Evolutionary conservation across 2,797 vertebrate species (phyloP).

Genomic region (Eospalax fontanierii): DNA sequence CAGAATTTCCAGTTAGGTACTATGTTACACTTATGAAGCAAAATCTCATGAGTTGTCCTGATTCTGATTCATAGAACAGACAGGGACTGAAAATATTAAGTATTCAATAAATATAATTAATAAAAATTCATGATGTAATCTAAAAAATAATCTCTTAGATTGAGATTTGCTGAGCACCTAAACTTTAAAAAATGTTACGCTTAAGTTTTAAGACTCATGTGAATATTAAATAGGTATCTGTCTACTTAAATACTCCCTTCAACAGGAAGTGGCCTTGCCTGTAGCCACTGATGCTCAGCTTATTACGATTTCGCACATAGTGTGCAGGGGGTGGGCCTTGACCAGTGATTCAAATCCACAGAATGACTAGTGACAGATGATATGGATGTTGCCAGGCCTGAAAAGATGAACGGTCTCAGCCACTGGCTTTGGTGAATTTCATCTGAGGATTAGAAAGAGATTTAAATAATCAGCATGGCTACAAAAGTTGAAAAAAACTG

Average conservation of each 20-base stretch:
- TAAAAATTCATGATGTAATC: neutral
- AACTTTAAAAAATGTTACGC: neutral
- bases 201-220: neutral
- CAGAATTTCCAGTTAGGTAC: conserved; percentile 17
- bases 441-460: neutral
- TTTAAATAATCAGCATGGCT: neutral
- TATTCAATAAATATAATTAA: conserved; percentile 16
- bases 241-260: neutral
- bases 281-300: neutral
- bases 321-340: neutral
- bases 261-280: neutral
- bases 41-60: neutral
- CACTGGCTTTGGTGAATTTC: neutral
- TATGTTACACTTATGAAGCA: neutral
- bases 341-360: neutral
- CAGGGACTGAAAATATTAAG: neutral
- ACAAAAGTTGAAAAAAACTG: neutral
- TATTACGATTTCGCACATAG: neutral
- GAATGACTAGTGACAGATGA: neutral
- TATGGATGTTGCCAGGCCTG: neutral
- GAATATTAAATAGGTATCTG: neutral
- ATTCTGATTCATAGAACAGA: conserved; percentile 23
- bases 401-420: neutral
- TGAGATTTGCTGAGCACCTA: neutral
- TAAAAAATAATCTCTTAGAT: conserved; percentile 16